These are phyloP conservation scores for Grammomys surdaster DNA, from an alignment of 2,113 vertebrate genomes.

Conservation along the genomic window DNA sequence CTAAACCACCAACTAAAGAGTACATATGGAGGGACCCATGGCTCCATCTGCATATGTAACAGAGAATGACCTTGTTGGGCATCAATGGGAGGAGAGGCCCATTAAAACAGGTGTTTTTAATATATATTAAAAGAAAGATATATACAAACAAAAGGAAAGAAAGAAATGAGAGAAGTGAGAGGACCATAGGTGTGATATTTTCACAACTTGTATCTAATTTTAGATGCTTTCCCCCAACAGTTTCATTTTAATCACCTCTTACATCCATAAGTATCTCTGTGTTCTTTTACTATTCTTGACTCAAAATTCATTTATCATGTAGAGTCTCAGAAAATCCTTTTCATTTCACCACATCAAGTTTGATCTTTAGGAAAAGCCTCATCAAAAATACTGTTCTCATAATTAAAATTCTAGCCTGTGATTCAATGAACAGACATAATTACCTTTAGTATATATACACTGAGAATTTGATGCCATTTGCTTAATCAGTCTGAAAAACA, in stretches of 20 bases:
- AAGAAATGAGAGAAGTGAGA: not conserved
- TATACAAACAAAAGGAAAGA: not conserved
- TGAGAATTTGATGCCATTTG: not conserved
- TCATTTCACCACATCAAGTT: not conserved
- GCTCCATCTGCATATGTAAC: too few species aligned
- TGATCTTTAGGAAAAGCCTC: constrained; percentile 32
- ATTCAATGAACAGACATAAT: constrained; percentile 1
- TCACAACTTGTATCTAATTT: not conserved
- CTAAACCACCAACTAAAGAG: too few species aligned
- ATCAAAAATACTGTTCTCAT: constrained; percentile 11
- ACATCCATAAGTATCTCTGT: not conserved
- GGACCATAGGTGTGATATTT: not conserved
- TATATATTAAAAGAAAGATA: not conserved
- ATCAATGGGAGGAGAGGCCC: too few species aligned
- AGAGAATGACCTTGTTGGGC: too few species aligned
- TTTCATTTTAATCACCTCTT: constrained; percentile 59
- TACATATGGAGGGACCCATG: too few species aligned
- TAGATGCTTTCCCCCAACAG: not conserved
- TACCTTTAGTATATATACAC: not conserved
- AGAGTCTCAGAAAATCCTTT: not conserved
- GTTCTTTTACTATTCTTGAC: not conserved
- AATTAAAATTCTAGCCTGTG: constrained; percentile 41
- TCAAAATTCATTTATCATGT: constrained; percentile 28
- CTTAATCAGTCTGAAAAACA: constrained; percentile 14
- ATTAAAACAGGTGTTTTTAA: not conserved